Percentiles rank a stretch among this genome's conserved stretches.
Evolutionary conservation across 2,797 vertebrate species (phyloP).

Genomic region (Linurgus olivaceus): DNA sequence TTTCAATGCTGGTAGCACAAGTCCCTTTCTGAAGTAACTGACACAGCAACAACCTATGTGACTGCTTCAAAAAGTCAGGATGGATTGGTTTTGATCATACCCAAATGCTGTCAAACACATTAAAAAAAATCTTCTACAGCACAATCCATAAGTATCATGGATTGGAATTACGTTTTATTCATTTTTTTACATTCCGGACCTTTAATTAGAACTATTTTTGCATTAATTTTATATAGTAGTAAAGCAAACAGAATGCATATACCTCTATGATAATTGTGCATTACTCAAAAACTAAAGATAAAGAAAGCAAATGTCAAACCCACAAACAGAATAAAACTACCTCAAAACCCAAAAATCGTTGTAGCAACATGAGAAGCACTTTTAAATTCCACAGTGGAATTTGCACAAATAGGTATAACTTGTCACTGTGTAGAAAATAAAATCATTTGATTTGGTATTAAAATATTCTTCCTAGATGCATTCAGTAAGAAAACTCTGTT

Average conservation of each 20-base stretch:
- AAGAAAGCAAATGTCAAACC: not conserved
- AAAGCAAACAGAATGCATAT: constrained; percentile 1
- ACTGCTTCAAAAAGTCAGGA: not conserved
- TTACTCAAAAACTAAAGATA: not conserved
- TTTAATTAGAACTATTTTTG: constrained; percentile 41
- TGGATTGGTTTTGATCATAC: not conserved
- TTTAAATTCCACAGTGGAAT: not conserved
- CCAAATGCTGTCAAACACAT: not conserved
- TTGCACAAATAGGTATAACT: not conserved
- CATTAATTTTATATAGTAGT: not conserved
- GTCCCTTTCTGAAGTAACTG: not conserved
- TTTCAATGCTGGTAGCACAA: not conserved
- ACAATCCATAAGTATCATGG: not conserved
- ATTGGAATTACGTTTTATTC: constrained; percentile 7
- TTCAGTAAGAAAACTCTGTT: not conserved
- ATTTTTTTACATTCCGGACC: constrained; percentile 31
- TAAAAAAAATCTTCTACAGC: not conserved
- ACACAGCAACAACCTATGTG: not conserved
- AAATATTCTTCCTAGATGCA: not conserved
- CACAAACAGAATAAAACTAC: not conserved
- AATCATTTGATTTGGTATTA: not conserved
- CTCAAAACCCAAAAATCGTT: not conserved
- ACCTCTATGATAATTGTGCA: not conserved
- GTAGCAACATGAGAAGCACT: not conserved
- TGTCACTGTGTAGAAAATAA: not conserved